Base-by-base conservation (phyloP, 2,888 invertebrate genomes). In the Parnassius mnemosyne region DNA sequence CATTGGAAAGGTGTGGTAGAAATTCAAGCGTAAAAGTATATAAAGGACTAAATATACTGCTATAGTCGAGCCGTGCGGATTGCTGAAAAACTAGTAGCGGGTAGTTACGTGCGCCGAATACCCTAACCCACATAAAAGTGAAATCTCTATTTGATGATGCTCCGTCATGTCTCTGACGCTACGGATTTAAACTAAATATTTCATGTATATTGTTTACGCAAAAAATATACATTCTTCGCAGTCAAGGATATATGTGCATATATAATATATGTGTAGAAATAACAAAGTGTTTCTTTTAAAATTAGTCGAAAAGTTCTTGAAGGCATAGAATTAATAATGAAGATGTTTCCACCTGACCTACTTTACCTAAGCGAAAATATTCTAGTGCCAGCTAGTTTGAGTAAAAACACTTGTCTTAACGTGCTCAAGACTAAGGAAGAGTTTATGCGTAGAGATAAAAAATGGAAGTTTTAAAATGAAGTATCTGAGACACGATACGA, bases 21-120 rank as follows among this genome's bases (percentile, higher is more conserved):
- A 80, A 80, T 79, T 79, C 76, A 69, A 71, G 73, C 70, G 75
- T 65, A 78, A 82, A 83, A 80, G 78, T 73, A 77, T 74, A 77
- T 78, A 81, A 74, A 71, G 68, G 71, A 69, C 71, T 66, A 69
- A 76, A 74, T 76, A 69, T 70, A 74, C 75, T 78, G 72, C 76
- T 79, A 76, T 73, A 73, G 74, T 70, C 65, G 62, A 69, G 68
- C 72, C 75, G 71, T 71, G 74, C 71, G 77, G 76, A 76, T 78
- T 76, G 69, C 69, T 67, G 66, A 56, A 60, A 60, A 63, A 60
- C 56, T 55, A 56, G 59, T 46, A 53, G 47, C 47, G 55, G 13
- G 25, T 55, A 53, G 55, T 55, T 60, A 63, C 60, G 63, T 60
- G 63, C 43, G 56, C 47, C n/a, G 63, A 63, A 63, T 63, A 63